A percentile compares a stretch with the other conserved stretches of the same genome.
These are phyloP conservation scores for Syrphus vitripennis DNA, from an alignment of 2,888 invertebrate species.

Conservation along the genomic window DNA sequence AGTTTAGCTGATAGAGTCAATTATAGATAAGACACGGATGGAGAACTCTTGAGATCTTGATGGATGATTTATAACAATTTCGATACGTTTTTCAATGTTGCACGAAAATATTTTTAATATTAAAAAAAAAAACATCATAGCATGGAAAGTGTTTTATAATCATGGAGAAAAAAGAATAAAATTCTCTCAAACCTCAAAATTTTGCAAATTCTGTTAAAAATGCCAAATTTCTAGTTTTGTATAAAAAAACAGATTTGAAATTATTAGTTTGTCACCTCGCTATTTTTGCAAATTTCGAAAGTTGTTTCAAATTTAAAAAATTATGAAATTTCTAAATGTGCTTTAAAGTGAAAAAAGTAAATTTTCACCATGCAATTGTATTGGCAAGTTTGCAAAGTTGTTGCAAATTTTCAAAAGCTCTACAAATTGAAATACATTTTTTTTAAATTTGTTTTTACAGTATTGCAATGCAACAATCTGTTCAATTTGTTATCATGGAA, in stretches of 20 bases:
- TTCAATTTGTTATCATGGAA: constrained; percentile 11
- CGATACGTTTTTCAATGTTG: constrained; percentile 15
- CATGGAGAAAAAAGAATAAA: no score
- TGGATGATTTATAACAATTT: constrained; percentile 7
- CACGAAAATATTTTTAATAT: neutral
- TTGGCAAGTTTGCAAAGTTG: no score
- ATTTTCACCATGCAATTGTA: no score
- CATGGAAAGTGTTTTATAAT: neutral
- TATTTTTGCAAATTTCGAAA: no score
- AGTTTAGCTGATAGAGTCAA: constrained; percentile 39
- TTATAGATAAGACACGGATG: constrained; percentile 20
- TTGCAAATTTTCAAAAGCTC: no score
- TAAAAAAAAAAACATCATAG: neutral
- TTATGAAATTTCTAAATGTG: no score
- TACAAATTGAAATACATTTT: no score
- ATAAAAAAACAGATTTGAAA: no score
- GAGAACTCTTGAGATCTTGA: neutral
- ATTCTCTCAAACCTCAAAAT: neutral
- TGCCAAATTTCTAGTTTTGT: no score
- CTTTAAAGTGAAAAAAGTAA: no score
- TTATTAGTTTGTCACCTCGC: no score
- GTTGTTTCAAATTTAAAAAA: no score
- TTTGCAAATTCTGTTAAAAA: neutral
- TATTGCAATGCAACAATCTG: neutral
- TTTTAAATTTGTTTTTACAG: neutral